phyloP scores from a whole-genome alignment of 2,113 vertebrate genomes.

The Corythoichthys haematopterus region DNA sequence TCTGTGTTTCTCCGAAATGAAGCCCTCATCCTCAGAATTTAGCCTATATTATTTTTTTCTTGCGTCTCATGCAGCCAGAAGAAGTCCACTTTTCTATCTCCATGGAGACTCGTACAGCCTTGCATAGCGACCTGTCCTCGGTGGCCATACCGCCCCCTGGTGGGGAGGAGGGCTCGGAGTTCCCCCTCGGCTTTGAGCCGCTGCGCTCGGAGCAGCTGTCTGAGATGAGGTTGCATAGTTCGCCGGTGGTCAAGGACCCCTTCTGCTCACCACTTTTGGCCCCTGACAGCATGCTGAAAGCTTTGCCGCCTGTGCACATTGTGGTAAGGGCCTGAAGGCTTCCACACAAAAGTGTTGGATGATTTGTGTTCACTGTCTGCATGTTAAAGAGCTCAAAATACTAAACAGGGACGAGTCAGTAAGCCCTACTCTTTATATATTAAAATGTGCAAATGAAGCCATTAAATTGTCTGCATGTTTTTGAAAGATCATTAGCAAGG shows the following conservation, averaged over 20 bases:
- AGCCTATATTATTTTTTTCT: background rate
- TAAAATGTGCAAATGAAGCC: background rate
- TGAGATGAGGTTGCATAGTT: constrained; percentile 69
- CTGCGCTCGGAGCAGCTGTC: constrained; percentile 71
- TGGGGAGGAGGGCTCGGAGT: constrained; percentile 50
- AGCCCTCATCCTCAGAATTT: constrained; percentile 4
- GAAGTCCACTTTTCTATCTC: constrained; percentile 67
- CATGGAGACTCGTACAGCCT: constrained; percentile 51
- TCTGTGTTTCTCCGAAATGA: constrained; percentile 6
- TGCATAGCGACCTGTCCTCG: constrained; percentile 33
- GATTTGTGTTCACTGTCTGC: background rate
- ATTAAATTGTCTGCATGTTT: background rate
- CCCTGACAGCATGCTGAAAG: constrained; percentile 73
- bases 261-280: constrained; percentile 81
- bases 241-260: constrained; percentile 79
- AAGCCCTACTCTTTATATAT: background rate
- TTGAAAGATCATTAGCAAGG: background rate
- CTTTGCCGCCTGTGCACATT: constrained; percentile 71
- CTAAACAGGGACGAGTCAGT: background rate
- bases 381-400: background rate
- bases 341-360: background rate
- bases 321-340: constrained; percentile 64
- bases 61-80: constrained; percentile 48
- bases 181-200: constrained; percentile 80
- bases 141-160: constrained; percentile 45